A percentile compares a stretch with the other conserved stretches of the same genome.
Evolutionary conservation across 2,888 invertebrate species (phyloP).

Genomic region (Drosophila kokeensis): DNA sequence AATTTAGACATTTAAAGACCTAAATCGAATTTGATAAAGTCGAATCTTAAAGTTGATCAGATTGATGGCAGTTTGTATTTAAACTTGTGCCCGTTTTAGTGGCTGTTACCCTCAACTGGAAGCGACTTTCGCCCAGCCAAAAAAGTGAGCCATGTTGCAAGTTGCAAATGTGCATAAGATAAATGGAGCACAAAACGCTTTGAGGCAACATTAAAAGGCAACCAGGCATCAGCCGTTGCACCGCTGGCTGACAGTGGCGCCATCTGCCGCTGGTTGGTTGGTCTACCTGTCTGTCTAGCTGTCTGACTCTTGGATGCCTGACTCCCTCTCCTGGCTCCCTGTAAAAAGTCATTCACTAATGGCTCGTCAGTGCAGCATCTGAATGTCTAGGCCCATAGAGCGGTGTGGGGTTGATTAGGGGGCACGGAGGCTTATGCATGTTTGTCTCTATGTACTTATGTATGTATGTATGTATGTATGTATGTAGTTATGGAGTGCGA

Average conservation of each 20-base stretch:
- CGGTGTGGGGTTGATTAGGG: too few species aligned
- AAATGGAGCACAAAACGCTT: conserved; percentile 70
- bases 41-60: conserved; percentile 25
- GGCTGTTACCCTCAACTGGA: neutral
- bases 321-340: conserved; percentile 1
- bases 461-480: neutral
- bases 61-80: conserved; percentile 10
- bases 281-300: conserved; percentile 2
- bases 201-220: conserved; percentile 70
- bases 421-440: neutral
- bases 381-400: conserved; percentile 24
- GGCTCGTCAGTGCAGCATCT: conserved; percentile 63
- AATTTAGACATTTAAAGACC: neutral
- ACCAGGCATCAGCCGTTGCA: conserved; percentile 21
- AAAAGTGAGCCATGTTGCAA: conserved; percentile 30
- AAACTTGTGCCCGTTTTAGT: neutral
- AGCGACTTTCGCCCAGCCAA: conserved; percentile 15
- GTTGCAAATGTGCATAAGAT: conserved; percentile 58
- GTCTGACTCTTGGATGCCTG: neutral
- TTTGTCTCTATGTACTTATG: neutral
- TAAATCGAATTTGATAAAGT: neutral
- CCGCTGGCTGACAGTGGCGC: conserved; percentile 38
- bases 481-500: conserved; percentile 31
- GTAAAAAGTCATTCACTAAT: conserved; percentile 78
- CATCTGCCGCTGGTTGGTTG: conserved; percentile 41